phyloP scores from a whole-genome alignment of 1,140 invertebrate genomes.

The Chionoecetes opilio region DNA sequence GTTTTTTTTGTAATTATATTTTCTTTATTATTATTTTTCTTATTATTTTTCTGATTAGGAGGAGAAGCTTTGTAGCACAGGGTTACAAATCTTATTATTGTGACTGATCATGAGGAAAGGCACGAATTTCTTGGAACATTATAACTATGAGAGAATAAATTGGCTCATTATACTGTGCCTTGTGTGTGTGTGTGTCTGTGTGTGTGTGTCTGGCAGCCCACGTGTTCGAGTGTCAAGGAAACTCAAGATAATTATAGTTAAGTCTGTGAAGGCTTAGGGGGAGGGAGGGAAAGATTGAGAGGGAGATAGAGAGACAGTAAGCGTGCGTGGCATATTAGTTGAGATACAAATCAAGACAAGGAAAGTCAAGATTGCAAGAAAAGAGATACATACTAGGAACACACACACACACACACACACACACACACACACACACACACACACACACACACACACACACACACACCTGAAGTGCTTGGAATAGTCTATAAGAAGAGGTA shows the following conservation, averaged over 20 bases:
- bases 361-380: neutral
- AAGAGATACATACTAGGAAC: neutral
- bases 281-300: no score
- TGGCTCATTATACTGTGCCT: no score
- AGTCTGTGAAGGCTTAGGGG: neutral
- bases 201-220: neutral
- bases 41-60: no score
- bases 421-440: neutral
- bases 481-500: neutral
- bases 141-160: no score
- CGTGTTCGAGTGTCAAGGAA: neutral
- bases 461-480: neutral
- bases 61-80: no score
- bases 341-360: no score
- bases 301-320: no score
- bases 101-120: no score
- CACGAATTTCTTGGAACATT: no score
- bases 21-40: no score
- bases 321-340: neutral
- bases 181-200: neutral
- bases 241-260: neutral
- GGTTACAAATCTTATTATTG: no score
- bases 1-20: no score
- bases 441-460: neutral
- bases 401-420: constrained; percentile 38